These are phyloP conservation scores for Typhlomys cinereus DNA, from an alignment of 2,113 vertebrate species.

Conservation along the genomic window DNA sequence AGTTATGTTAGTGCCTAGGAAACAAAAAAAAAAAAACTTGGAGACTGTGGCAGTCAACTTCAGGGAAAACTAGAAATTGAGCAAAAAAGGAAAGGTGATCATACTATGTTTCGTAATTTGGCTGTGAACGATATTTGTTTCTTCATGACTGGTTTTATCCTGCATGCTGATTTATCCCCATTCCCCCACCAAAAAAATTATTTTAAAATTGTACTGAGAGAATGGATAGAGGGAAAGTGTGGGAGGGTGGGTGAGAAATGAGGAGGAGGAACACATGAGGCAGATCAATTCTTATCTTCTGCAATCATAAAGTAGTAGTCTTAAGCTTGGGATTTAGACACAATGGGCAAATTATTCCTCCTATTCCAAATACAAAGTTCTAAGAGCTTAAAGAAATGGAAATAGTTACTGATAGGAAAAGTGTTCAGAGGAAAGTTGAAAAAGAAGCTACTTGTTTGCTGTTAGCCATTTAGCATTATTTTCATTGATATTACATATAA, in stretches of 20 bases:
- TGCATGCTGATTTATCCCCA: not conserved
- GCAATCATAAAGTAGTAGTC: not conserved
- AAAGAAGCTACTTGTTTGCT: not conserved
- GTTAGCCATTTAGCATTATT: not conserved
- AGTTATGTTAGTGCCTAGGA: not conserved
- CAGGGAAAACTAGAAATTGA: not conserved
- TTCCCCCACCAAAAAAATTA: too few relatives aligned
- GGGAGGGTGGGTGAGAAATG: rapidly evolving
- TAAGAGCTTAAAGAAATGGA: too few relatives aligned
- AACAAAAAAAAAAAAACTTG: not conserved
- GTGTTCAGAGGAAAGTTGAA: not conserved
- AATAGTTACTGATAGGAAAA: too few relatives aligned
- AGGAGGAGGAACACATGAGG: not conserved
- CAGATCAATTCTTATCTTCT: too few relatives aligned
- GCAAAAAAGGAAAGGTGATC: not conserved
- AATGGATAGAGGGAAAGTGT: not conserved
- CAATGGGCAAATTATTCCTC: not conserved
- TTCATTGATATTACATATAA: not conserved
- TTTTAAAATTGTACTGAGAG: not conserved
- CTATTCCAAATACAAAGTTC: not conserved
- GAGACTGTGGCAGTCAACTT: not conserved
- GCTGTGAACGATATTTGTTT: not conserved
- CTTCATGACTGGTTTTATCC: not conserved
- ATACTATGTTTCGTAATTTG: not conserved
- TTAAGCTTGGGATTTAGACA: conserved; percentile 13